Percentiles rank a stretch among this genome's conserved stretches.
Evolutionary conservation across 2,888 invertebrate genomes (phyloP).

Genomic region (Cistogaster globosa): DNA sequence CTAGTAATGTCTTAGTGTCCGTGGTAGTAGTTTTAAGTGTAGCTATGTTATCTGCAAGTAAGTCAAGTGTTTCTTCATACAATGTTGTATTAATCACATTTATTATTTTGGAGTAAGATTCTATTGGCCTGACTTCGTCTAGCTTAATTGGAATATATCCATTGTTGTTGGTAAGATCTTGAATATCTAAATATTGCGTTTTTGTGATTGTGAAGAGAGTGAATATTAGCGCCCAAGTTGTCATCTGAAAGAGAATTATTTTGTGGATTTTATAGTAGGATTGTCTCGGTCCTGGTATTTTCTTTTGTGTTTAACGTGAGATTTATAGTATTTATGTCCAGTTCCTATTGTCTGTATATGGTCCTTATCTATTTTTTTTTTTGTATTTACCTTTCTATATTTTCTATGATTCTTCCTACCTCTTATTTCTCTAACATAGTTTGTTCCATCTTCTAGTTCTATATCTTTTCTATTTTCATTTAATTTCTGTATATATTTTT

Average conservation of each 20-base stretch:
- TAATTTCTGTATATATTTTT: constrained; percentile 15
- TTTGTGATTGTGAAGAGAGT: constrained; percentile 3
- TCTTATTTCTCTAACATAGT: constrained; percentile 20
- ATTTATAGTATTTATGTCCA: constrained; percentile 27
- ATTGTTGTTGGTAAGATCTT: constrained; percentile 62
- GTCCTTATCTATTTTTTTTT: neutral
- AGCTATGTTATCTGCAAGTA: constrained; percentile 6
- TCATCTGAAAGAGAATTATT: constrained; percentile 31
- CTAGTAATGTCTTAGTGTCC: constrained; percentile 22
- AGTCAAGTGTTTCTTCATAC: constrained; percentile 19
- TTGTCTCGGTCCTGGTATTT: constrained; percentile 25
- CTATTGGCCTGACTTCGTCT: constrained; percentile 48
- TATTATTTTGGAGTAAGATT: constrained; percentile 57
- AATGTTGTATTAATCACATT: constrained; percentile 59
- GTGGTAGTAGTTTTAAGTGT: constrained; percentile 22
- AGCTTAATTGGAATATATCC: constrained; percentile 64
- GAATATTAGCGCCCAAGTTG: neutral
- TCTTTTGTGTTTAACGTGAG: constrained; percentile 20
- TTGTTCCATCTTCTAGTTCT: constrained; percentile 25
- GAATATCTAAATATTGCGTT: constrained; percentile 61
- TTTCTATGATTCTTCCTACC: constrained; percentile 23
- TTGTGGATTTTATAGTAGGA: neutral
- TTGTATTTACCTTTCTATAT: constrained; percentile 22
- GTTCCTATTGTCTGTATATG: constrained; percentile 17
- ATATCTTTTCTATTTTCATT: constrained; percentile 19